Percentiles rank a stretch among this genome's conserved stretches.
Evolutionary conservation across 2,888 invertebrate species (phyloP).

Genomic region (Drosophila tripunctata): DNA sequence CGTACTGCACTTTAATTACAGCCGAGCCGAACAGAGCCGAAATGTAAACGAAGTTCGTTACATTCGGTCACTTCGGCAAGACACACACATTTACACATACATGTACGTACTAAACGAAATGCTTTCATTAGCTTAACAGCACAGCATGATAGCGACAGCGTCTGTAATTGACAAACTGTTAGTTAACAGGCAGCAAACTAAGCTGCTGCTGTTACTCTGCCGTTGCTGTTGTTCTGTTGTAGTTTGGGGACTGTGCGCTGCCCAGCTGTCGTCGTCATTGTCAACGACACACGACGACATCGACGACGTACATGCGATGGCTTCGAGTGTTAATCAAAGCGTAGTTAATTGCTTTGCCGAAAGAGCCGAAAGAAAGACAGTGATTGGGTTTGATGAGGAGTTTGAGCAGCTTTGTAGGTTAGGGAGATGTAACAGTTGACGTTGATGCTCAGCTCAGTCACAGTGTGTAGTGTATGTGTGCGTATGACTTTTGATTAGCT

Average conservation of each 20-base stretch:
- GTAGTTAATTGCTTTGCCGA: conserved; percentile 79
- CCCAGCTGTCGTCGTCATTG: conserved; percentile 73
- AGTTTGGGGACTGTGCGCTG: conserved; percentile 1
- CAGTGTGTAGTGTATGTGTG: conserved; percentile 14
- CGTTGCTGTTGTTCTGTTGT: neutral
- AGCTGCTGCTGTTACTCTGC: conserved; percentile 28
- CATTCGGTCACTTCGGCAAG: conserved; percentile 31
- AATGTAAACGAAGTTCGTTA: conserved; percentile 17
- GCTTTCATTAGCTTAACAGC: conserved; percentile 56
- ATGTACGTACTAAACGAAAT: conserved; percentile 5
- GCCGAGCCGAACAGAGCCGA: conserved; percentile 25
- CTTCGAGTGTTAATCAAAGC: conserved; percentile 81
- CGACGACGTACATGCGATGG: conserved; percentile 40
- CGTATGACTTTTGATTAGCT: conserved; percentile 59
- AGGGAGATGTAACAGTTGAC: conserved; percentile 6
- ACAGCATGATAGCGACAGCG: conserved; percentile 40
- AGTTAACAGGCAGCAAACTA: conserved; percentile 63
- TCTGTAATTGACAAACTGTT: conserved; percentile 76
- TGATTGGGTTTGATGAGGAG: conserved; percentile 55
- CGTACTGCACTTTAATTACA: conserved; percentile 73
- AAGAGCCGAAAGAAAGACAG: conserved; percentile 69
- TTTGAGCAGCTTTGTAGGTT: neutral
- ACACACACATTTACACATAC: conserved; percentile 1
- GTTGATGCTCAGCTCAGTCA: conserved; percentile 1
- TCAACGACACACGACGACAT: conserved; percentile 55